A percentile compares a stretch with the other conserved stretches of the same genome.
These are phyloP conservation scores for Cassiopea xamachana DNA, from an alignment of 30 jellyfish, hydroid and myxozoan genomes.

Conservation along the genomic window DNA sequence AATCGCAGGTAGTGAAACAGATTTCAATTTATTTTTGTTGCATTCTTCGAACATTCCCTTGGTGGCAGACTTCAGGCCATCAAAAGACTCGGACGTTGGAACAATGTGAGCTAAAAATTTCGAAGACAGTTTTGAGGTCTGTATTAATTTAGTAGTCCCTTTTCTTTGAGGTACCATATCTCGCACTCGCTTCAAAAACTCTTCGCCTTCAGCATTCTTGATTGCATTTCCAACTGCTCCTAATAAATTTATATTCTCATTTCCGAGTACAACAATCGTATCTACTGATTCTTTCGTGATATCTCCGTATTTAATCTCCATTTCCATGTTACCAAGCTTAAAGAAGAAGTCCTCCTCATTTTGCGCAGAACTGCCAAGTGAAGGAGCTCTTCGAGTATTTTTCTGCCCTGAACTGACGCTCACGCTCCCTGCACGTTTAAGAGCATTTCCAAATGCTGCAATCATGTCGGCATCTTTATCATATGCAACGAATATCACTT, in stretches of 20 bases:
- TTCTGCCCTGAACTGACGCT: neutral
- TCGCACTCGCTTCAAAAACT: neutral
- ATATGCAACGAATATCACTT: slow-evolving; percentile 39
- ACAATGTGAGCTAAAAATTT: slow-evolving; percentile 36
- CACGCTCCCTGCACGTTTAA: neutral
- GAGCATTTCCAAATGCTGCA: slow-evolving; percentile 17
- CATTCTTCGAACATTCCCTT: slow-evolving; percentile 26
- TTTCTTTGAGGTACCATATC: neutral
- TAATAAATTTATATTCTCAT: neutral
- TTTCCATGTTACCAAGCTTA: slow-evolving; percentile 27
- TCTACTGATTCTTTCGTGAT: slow-evolving; percentile 47
- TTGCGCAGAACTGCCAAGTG: neutral
- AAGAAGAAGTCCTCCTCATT: slow-evolving; percentile 1
- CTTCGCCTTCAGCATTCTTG: slow-evolving; percentile 23
- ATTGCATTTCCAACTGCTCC: slow-evolving; percentile 67
- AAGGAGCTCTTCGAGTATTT: slow-evolving; percentile 20
- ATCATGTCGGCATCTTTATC: slow-evolving; percentile 16
- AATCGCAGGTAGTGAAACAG: slow-evolving; percentile 61
- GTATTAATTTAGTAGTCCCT: slow-evolving; percentile 43
- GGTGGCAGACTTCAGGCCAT: slow-evolving; percentile 24
- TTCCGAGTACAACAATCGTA: slow-evolving; percentile 58
- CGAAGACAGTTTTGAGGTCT: slow-evolving; percentile 29
- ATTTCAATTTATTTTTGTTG: neutral
- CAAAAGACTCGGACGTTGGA: slow-evolving; percentile 23
- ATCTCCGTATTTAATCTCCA: slow-evolving; percentile 36